Percentiles rank a stretch among this genome's conserved stretches.
Conservation (phyloP, 2,888 invertebrate genomes). For the Drosophila quinaria region DNA sequence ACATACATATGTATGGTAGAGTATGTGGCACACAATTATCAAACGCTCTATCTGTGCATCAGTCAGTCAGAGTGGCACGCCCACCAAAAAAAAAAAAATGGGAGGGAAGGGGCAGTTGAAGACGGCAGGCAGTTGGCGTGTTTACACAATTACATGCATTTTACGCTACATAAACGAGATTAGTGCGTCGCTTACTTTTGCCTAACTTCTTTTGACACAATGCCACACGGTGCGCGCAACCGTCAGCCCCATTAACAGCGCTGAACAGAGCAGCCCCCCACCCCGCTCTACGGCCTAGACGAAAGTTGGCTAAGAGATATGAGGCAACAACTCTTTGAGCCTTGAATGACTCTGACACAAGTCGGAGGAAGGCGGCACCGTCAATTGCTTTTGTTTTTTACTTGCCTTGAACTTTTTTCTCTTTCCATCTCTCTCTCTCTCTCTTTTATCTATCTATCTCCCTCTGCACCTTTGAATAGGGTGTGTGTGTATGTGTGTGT, state of each 20-base stretch:
- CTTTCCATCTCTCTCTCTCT: neutral
- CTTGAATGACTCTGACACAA: slow-evolving; percentile 52
- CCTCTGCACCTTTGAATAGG: slow-evolving; percentile 1
- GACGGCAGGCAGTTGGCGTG: slow-evolving; percentile 47
- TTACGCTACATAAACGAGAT: slow-evolving; percentile 80
- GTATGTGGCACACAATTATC: slow-evolving; percentile 71
- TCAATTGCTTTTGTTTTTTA: slow-evolving; percentile 68
- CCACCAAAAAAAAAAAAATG: neutral
- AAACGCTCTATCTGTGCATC: slow-evolving; percentile 73
- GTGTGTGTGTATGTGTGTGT: slow-evolving; percentile 20
- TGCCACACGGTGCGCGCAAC: slow-evolving; percentile 45
- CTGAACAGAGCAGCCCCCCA: slow-evolving; percentile 19
- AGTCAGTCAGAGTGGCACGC: slow-evolving; percentile 14
- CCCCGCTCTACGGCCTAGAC: slow-evolving; percentile 27
- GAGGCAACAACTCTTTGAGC: slow-evolving; percentile 57
- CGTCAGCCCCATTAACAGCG: slow-evolving; percentile 44
- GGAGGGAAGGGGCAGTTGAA: neutral
- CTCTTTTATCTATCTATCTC: neutral
- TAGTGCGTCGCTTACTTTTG: slow-evolving; percentile 71
- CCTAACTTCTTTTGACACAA: slow-evolving; percentile 66
- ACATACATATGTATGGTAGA: neutral
- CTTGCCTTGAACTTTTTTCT: slow-evolving; percentile 68
- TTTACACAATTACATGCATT: slow-evolving; percentile 80
- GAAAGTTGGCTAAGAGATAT: slow-evolving; percentile 55
- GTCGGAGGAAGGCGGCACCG: slow-evolving; percentile 21